These are phyloP conservation scores for Brachyistius frenatus DNA, from an alignment of 2,113 vertebrate genomes.

Conservation along the genomic window DNA sequence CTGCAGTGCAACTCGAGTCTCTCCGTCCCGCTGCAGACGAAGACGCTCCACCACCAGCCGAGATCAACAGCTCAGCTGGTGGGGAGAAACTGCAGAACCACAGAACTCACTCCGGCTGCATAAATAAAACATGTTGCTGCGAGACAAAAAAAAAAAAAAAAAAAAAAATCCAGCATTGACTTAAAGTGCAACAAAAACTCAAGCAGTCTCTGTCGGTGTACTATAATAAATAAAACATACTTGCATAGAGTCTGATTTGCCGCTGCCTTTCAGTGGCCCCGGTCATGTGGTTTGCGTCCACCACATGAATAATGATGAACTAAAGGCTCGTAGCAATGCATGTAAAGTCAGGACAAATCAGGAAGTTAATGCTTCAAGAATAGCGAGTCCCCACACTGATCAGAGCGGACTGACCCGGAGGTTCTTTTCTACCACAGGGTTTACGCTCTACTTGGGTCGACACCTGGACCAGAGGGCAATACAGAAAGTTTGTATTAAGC, in stretches of 20 bases:
- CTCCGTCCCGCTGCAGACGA: not conserved
- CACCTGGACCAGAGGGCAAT: no score
- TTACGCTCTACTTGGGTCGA: not conserved
- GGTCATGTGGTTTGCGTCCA: not conserved
- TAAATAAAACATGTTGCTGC: constrained; percentile 61
- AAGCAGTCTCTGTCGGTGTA: constrained; percentile 1
- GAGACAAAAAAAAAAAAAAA: constrained; percentile 47
- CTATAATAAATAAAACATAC: constrained; percentile 55
- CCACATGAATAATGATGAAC: constrained; percentile 45
- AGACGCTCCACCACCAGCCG: not conserved
- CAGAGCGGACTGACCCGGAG: no score
- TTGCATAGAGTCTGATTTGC: not conserved
- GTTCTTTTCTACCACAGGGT: not conserved
- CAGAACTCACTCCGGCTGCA: constrained; percentile 24
- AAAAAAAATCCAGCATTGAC: constrained; percentile 21
- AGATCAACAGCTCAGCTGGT: not conserved
- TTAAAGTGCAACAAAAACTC: constrained; percentile 33
- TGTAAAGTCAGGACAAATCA: not conserved
- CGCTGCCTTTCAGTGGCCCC: not conserved
- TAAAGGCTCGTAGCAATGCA: not conserved
- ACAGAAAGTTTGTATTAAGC: no score
- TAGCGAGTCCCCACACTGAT: no score
- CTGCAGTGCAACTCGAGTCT: not conserved
- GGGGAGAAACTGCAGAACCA: constrained; percentile 13
- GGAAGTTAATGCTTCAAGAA: not conserved